These are phyloP conservation scores for Gavia stellata DNA, from an alignment of 2,113 vertebrate genomes.

Conservation along the genomic window DNA sequence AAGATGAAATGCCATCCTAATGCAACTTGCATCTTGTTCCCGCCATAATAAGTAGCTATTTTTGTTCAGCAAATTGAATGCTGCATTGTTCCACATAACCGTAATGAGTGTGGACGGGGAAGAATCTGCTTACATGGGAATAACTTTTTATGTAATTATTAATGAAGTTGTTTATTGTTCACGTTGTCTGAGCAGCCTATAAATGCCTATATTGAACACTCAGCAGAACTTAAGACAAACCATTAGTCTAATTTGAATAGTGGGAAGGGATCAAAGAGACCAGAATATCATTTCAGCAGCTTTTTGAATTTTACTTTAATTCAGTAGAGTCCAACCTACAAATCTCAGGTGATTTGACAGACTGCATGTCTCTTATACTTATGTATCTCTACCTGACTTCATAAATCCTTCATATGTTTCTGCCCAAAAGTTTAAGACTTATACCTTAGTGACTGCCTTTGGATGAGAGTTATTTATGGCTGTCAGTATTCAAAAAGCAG, in stretches of 20 bases:
- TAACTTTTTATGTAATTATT: conserved; percentile 40
- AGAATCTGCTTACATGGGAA: background rate
- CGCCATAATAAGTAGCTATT: background rate
- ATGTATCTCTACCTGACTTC: background rate
- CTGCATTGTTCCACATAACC: background rate
- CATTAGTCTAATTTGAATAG: background rate
- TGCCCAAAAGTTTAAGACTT: background rate
- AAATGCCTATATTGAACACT: background rate
- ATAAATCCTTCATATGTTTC: conserved; percentile 1
- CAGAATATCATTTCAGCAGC: background rate
- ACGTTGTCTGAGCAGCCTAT: background rate
- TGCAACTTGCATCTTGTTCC: conserved; percentile 30
- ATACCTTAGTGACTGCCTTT: background rate
- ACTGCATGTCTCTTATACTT: background rate
- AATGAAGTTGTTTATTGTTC: conserved; percentile 49
- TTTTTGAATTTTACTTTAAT: conserved; percentile 19
- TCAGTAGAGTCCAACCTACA: background rate
- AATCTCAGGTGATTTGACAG: conserved; percentile 9
- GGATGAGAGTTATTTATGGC: background rate
- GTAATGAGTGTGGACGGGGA: background rate
- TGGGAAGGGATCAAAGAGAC: background rate
- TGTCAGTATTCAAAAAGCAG: background rate
- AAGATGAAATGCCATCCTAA: conserved; percentile 54
- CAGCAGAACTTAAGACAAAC: conserved; percentile 8
- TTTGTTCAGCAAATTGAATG: background rate